These are phyloP conservation scores for Fregata magnificens DNA, from an alignment of 2,113 vertebrate genomes.

Conservation along the genomic window DNA sequence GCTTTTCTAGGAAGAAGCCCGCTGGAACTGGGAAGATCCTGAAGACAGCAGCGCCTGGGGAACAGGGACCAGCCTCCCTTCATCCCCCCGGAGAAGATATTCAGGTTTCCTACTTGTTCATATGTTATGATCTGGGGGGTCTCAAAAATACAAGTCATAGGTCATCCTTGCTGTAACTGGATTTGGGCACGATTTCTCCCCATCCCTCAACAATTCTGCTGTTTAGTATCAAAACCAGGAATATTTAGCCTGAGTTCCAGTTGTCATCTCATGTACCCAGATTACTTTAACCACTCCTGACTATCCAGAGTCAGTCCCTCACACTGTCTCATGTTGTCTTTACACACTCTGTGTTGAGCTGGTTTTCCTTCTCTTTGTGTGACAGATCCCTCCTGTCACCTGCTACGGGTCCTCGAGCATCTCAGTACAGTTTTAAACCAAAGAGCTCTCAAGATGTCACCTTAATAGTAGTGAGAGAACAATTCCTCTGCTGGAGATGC, in stretches of 20 bases:
- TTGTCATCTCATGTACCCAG: background rate
- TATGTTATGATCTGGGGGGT: background rate
- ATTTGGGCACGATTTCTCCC: background rate
- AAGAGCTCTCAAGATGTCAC: background rate
- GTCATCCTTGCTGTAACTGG: background rate
- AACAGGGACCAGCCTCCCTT: background rate
- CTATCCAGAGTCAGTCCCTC: background rate
- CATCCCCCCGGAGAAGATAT: background rate
- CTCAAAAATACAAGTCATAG: background rate
- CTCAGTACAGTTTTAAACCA: background rate
- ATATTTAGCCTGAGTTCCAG: background rate
- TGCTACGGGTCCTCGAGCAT: background rate
- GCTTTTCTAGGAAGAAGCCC: background rate
- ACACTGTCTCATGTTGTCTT: rapidly evolving
- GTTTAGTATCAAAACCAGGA: background rate
- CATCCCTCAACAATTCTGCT: background rate
- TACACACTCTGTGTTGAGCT: background rate
- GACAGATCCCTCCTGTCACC: background rate
- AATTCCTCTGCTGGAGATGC: background rate
- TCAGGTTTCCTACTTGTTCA: background rate
- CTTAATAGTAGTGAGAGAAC: background rate
- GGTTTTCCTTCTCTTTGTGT: background rate
- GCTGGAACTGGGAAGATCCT: background rate
- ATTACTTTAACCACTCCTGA: background rate
- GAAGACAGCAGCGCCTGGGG: background rate